Conservation (phyloP, 2,113 vertebrate genomes). For the Kryptolebias marmoratus region DNA sequence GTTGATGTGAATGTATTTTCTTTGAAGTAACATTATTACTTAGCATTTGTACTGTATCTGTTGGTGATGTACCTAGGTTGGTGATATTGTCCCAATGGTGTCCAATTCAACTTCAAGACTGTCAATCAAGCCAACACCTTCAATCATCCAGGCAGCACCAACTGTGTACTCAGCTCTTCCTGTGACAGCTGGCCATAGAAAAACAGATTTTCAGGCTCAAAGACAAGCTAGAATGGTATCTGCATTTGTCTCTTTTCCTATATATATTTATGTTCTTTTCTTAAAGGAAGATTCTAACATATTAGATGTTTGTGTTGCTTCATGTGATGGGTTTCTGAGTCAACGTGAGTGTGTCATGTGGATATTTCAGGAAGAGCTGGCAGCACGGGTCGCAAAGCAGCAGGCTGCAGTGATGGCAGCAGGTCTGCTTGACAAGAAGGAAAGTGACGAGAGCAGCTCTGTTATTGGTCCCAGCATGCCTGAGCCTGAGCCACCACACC, state of each 20-base stretch:
- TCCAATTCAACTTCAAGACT: conserved; percentile 57
- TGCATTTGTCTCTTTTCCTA: background rate
- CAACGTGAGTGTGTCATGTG: background rate
- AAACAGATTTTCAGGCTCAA: conserved; percentile 72
- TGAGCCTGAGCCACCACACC: conserved; percentile 81
- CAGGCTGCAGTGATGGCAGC: conserved; percentile 79
- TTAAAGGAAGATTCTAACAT: too few relatives aligned
- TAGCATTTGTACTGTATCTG: background rate
- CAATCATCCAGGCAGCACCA: conserved; percentile 85
- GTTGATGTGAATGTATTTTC: too few relatives aligned
- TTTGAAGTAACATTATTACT: too few relatives aligned
- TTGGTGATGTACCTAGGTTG: conserved; percentile 53
- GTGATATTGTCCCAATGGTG: conserved; percentile 73
- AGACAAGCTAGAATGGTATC: conserved; percentile 82
- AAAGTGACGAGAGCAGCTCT: conserved; percentile 71
- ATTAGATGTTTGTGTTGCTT: background rate
- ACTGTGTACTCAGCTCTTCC: conserved; percentile 84
- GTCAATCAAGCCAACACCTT: conserved; percentile 76
- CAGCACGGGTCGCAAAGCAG: conserved; percentile 80
- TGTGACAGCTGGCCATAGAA: conserved; percentile 57
- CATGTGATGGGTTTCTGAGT: background rate
- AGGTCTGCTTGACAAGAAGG: conserved; percentile 82
- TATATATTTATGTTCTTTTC: too few relatives aligned
- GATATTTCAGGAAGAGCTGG: conserved; percentile 80
- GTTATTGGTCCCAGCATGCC: conserved; percentile 88